phyloP scores from a whole-genome alignment of 2,888 invertebrate species.

The Willowsia nigromaculata region DNA sequence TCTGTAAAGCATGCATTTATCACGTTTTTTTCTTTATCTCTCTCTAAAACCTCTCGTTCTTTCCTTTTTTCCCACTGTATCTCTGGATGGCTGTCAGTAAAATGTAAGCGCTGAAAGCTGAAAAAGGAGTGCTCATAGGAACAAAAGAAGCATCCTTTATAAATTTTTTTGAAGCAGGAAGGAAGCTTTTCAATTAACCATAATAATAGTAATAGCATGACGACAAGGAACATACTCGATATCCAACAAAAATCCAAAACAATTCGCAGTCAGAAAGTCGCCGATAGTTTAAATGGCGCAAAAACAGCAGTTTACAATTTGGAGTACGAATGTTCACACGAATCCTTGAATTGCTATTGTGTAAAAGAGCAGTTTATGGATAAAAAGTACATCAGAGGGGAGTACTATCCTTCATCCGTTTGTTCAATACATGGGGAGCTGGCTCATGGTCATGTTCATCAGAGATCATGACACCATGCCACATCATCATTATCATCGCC shows the following conservation, averaged over 20 bases:
- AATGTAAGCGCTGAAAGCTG: not conserved
- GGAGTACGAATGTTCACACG: not conserved
- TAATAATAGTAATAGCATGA: not conserved
- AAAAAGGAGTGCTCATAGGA: not conserved
- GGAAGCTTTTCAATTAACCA: conserved; percentile 39
- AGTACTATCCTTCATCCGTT: conserved; percentile 11
- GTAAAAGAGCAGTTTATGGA: conserved; percentile 9
- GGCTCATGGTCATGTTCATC: conserved; percentile 20
- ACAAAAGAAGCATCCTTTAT: not conserved
- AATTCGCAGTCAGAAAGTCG: not conserved
- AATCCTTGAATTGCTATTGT: not conserved
- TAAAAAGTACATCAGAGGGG: not conserved
- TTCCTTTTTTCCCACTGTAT: not conserved
- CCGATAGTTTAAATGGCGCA: not conserved
- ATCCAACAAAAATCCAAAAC: not conserved
- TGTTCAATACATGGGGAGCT: not conserved
- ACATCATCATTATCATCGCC: not conserved
- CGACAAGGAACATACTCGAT: not conserved
- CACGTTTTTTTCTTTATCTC: not conserved
- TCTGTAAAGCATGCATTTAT: not conserved
- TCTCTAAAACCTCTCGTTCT: not conserved
- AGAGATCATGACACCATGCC: conserved; percentile 26
- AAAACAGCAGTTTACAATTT: not conserved
- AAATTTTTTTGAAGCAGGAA: not conserved
- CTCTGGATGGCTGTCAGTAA: not conserved